Percentiles rank a stretch among this genome's conserved stretches.
These are phyloP conservation scores for Neria commutata DNA, from an alignment of 2,888 invertebrate species.

Conservation along the genomic window DNA sequence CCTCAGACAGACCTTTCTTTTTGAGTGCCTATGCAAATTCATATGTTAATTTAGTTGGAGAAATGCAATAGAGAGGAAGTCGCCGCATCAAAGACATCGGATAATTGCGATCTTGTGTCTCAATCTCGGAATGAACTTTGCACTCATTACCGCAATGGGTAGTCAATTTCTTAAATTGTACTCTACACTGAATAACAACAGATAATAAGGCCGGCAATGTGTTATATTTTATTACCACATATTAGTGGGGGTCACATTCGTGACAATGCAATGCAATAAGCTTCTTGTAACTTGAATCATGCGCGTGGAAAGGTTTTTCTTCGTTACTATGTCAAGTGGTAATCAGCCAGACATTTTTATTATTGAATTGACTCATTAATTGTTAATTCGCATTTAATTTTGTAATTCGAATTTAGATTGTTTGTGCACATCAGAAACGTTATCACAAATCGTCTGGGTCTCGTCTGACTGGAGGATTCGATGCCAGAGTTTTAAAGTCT, in stretches of 20 bases:
- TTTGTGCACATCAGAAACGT: slow-evolving; percentile 20
- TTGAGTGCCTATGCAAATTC: too few species aligned
- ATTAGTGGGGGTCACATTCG: too few species aligned
- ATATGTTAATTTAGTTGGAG: too few species aligned
- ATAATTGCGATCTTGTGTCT: too few species aligned
- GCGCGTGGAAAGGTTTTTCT: background rate
- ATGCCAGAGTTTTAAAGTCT: slow-evolving; percentile 18
- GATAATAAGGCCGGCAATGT: background rate
- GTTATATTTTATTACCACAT: background rate
- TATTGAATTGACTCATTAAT: slow-evolving; percentile 21
- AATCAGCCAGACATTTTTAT: slow-evolving; percentile 42
- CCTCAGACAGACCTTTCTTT: too few species aligned
- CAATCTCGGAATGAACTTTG: too few species aligned
- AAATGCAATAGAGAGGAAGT: too few species aligned
- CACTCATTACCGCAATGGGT: too few species aligned
- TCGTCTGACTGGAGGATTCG: slow-evolving; percentile 22
- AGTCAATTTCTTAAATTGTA: background rate
- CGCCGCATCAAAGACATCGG: too few species aligned
- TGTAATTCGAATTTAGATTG: slow-evolving; percentile 23
- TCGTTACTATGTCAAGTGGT: slow-evolving; percentile 12
- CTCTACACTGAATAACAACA: background rate
- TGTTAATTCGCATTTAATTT: slow-evolving; percentile 12
- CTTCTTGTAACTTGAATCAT: too few species aligned
- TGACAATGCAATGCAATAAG: background rate
- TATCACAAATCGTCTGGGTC: slow-evolving; percentile 34